A percentile compares a stretch with the other conserved stretches of the same genome.
These are phyloP conservation scores for Nebria ingens DNA, from an alignment of 1,140 invertebrate genomes.

Conservation along the genomic window DNA sequence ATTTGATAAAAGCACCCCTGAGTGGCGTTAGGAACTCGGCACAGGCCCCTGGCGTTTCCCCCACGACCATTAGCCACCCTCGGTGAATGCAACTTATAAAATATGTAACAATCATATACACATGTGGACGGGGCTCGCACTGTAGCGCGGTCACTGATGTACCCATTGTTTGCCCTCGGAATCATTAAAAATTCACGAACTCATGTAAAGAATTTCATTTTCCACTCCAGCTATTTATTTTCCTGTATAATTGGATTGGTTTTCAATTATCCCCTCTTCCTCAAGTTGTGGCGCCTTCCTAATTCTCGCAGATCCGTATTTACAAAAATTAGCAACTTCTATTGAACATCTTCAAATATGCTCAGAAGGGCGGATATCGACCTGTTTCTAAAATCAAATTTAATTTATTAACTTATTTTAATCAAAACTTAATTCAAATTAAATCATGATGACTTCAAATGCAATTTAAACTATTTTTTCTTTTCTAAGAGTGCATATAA, in stretches of 20 bases:
- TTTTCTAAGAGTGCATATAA: too few relatives aligned
- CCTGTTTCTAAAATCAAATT: too few relatives aligned
- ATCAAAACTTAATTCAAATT: too few relatives aligned
- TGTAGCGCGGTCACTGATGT: not conserved
- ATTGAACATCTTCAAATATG: too few relatives aligned
- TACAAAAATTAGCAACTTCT: too few relatives aligned
- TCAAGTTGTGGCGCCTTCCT: not conserved
- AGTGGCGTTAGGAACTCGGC: not conserved
- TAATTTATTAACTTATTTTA: too few relatives aligned
- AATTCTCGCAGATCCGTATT: too few relatives aligned
- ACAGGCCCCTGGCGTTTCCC: not conserved
- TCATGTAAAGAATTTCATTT: slow-evolving; percentile 10
- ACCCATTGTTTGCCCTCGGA: not conserved
- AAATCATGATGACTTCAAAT: too few relatives aligned
- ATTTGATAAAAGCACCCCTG: slow-evolving; percentile 6
- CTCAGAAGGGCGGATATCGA: too few relatives aligned
- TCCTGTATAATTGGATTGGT: slow-evolving; percentile 12
- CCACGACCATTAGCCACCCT: not conserved
- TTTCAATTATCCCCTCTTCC: slow-evolving; percentile 10
- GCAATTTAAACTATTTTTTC: too few relatives aligned
- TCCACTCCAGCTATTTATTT: slow-evolving; percentile 11
- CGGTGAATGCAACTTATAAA: slow-evolving; percentile 1
- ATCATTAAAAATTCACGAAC: slow-evolving; percentile 11
- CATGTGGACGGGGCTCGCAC: not conserved
- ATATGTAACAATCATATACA: slow-evolving; percentile 4